Conservation (phyloP, 1,140 invertebrate genomes). For the Luehdorfia chinensis region DNA sequence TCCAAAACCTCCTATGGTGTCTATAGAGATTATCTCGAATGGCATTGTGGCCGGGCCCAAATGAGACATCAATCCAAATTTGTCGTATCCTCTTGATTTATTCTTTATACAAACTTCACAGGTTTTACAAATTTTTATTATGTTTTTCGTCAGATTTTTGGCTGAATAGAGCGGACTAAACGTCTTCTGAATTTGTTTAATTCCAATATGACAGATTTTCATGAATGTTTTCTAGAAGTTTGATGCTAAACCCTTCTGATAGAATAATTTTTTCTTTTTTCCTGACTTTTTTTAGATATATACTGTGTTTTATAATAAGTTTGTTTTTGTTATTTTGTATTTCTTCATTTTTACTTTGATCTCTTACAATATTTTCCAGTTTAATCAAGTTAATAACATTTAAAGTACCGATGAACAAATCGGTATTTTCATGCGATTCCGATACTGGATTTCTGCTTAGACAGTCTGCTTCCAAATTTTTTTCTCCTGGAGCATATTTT, state of each 20-base stretch:
- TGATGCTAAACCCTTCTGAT: no score
- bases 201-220: constrained; percentile 28
- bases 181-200: constrained; percentile 28
- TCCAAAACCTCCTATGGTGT: constrained; percentile 1
- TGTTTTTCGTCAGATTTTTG: constrained; percentile 25
- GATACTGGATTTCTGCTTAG: constrained; percentile 22
- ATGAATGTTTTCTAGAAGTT: constrained; percentile 31
- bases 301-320: no score
- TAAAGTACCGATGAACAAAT: no score
- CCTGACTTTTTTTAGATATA: constrained; percentile 31
- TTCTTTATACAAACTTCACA: constrained; percentile 54
- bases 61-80: constrained; percentile 10
- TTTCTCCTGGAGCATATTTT: neutral
- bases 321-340: neutral
- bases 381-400: constrained; percentile 19
- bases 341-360: constrained; percentile 15
- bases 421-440: neutral
- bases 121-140: constrained; percentile 32
- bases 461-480: constrained; percentile 17
- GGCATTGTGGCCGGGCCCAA: no score
- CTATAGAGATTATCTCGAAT: no score
- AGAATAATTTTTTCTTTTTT: constrained; percentile 24
- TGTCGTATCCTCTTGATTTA: constrained; percentile 32
- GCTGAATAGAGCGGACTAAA: no score
- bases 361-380: constrained; percentile 18